Evolutionary conservation across 2,113 vertebrate species (phyloP), one percentile per base, ranked within the genome.

Genomic region (Podarcis muralis): DNA sequence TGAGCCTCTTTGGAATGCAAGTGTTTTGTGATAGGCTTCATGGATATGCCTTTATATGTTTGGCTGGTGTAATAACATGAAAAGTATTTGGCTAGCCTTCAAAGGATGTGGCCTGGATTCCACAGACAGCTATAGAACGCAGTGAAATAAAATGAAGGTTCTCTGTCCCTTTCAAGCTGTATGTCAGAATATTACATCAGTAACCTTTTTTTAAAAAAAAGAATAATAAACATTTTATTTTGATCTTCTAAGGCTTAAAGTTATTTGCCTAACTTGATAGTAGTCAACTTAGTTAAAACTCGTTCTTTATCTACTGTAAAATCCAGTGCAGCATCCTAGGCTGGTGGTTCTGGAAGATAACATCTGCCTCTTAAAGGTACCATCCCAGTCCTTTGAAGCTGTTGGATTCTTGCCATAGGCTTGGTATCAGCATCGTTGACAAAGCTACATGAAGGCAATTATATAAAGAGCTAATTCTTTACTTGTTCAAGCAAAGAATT

Each of bases 181-280:
- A 0, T n/a, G 93, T 94, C 88, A 93, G 79, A 32, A 81, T n/a
- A 94, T 93, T 95, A 91, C 91, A 93, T 90, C 93, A 93, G 89
- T 82, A 86, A 78, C 91, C 93, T 89, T 91, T 93, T 48, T 37
- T 22, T 1, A 35, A 75, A 35, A 75, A 75, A 35, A 32, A 81
- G 92, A 94, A 92, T 92, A 94, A 96, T 92, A 90, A 92, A 93
- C 89, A 80, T 65, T 87, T 88, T 84, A 69, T 92, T 92, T 94
- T 94, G 92, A 95, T 92, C 92, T 93, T 78, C 91, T 89, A 76
- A 92, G 94, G 92, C 84, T 91, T 92, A 87, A 84, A 71, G 91
- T 89, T 62, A 77, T 65, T 40, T 76, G 23, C 74, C 43, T 78
- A 48, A 94, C 88, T 93, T 86, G 35, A 43, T 16, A 69, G 37